Evolutionary conservation across 2,113 vertebrate genomes (phyloP), one percentile per base, ranked within the genome.

Genomic region (Talpa occidentalis): DNA sequence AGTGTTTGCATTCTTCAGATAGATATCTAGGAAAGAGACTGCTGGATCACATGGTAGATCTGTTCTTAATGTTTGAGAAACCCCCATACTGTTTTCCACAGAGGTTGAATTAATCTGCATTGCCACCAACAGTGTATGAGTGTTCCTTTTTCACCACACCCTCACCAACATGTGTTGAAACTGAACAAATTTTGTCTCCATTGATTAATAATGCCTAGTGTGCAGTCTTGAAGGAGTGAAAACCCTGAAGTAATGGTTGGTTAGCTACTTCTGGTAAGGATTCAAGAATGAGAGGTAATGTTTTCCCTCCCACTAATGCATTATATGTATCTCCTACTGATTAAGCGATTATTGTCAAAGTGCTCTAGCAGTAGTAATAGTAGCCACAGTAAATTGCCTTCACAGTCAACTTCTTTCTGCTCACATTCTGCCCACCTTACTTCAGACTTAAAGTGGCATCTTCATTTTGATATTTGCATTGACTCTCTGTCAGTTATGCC

Each of bases 311-410:
- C 10, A 22, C 35, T 67, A 28, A 40, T 86, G 62, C 69, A 76
- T 35, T 72, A 40, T 37, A 26, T 17, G 26, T 92, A 22, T 19
- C 10, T 62, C 64, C 70, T 79, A 24, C 26, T 72, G 59, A 89
- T 19, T 19, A 79, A 90, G 32, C 17, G 80, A 94, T 14, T 70
- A 47, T 56, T 88, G 76, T 80, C 44, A 92, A 56, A 93, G 40
- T 81, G 19, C 40, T 69, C 88, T 77, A 69, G 35, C 37, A 80
- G 52, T 67, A 14, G 21, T 67, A 32, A 47, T 17, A 42, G 49
- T 64, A 88, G 22, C 52, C 74, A 64, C 3, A n/a, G 24, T 88
- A 90, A 37, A 24, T 35, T 49, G 21, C 19, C 22, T 30, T 79
- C n/a, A 49, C 10, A 32, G 10, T 32, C 72, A 42, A 59, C 26